phyloP scores from a whole-genome alignment of 2,888 invertebrate genomes.

The Andrena bucephala region DNA sequence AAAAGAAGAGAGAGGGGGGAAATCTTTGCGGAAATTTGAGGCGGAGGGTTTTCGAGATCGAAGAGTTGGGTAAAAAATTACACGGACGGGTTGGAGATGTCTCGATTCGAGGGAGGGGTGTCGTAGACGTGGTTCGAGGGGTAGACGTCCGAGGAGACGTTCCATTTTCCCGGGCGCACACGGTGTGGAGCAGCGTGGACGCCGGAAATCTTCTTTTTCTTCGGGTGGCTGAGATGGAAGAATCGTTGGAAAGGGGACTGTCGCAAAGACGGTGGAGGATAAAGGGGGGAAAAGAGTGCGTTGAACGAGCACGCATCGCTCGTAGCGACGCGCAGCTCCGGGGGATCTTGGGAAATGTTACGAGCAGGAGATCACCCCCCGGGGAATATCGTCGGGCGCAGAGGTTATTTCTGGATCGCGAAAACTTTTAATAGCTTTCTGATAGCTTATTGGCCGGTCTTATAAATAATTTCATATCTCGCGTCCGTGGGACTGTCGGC shows the following conservation, averaged over 20 bases:
- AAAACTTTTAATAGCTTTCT: constrained; percentile 81
- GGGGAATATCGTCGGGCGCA: constrained; percentile 67
- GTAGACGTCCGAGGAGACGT: constrained; percentile 19
- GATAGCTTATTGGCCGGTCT: constrained; percentile 75
- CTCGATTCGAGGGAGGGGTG: background rate
- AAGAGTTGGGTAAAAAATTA: constrained; percentile 32
- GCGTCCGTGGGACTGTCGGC: constrained; percentile 42
- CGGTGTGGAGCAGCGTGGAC: background rate
- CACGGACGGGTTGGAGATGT: constrained; percentile 17
- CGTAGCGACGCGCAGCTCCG: constrained; percentile 17
- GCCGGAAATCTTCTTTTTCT: constrained; percentile 49
- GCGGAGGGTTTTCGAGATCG: constrained; percentile 1
- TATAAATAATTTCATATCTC: constrained; percentile 77
- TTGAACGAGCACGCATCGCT: constrained; percentile 58
- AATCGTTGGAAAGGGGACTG: constrained; percentile 12
- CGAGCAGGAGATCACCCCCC: constrained; percentile 68
- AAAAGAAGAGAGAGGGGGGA: too few relatives aligned
- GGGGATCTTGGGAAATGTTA: constrained; percentile 57
- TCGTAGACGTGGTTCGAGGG: background rate
- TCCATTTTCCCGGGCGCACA: constrained; percentile 21
- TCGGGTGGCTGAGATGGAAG: constrained; percentile 18
- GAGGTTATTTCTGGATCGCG: constrained; percentile 76
- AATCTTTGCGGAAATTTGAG: constrained; percentile 5
- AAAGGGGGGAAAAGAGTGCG: constrained; percentile 47
- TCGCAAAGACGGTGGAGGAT: constrained; percentile 17